A percentile compares a stretch with the other conserved stretches of the same genome.
Evolutionary conservation across 2,797 vertebrate genomes (phyloP).

Genomic region (Gadopsis bispinosus): DNA sequence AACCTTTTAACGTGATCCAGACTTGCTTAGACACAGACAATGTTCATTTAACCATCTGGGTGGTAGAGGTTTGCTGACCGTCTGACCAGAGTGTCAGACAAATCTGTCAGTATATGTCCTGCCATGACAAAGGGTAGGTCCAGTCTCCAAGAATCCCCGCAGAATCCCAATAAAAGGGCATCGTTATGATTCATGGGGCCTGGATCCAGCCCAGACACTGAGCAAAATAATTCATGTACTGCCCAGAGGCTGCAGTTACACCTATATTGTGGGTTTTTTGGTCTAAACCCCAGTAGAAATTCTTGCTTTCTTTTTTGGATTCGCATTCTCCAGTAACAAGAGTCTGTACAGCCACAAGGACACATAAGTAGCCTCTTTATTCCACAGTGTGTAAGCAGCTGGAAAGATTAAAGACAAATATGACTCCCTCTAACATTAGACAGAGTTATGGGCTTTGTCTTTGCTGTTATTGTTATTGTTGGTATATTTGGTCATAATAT

Average conservation of each 20-base stretch:
- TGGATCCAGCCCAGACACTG: neutral
- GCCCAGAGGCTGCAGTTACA: conserved; percentile 6
- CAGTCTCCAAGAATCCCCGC: neutral
- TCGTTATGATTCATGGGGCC: conserved; percentile 11
- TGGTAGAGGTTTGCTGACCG: neutral
- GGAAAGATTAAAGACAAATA: neutral
- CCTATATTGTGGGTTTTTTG: neutral
- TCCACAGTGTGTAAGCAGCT: neutral
- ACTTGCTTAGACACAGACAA: neutral
- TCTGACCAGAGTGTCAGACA: neutral
- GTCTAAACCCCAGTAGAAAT: neutral
- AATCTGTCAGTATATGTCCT: neutral
- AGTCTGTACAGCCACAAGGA: neutral
- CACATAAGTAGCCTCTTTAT: neutral
- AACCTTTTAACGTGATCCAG: neutral
- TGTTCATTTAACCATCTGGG: neutral
- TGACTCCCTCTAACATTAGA: neutral
- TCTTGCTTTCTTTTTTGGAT: neutral
- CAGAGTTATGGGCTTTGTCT: neutral
- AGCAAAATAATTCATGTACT: conserved; percentile 23
- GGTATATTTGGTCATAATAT: neutral
- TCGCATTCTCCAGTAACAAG: neutral
- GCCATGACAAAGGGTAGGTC: neutral
- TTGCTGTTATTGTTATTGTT: neutral
- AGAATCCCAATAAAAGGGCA: conserved; percentile 7